Evolutionary conservation across 2,113 vertebrate species (phyloP).

Genomic region (human): DNA sequence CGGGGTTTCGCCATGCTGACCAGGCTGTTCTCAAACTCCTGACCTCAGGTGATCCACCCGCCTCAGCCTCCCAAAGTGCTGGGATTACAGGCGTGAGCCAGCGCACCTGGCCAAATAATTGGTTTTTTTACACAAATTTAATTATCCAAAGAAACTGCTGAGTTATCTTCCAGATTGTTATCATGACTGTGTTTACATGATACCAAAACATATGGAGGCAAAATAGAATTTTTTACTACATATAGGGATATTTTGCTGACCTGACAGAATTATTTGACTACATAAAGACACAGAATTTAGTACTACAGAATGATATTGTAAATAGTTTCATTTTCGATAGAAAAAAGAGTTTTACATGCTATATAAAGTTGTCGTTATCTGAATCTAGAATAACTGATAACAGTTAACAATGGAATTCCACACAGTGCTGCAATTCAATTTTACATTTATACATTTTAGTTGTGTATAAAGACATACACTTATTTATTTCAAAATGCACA

Average conservation of each 20-base stretch:
- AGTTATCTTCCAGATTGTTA: neutral
- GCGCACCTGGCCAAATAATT: no score
- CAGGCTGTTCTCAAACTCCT: no score
- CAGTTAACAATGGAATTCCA: neutral
- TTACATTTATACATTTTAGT: neutral
- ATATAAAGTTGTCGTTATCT: neutral
- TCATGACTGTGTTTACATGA: neutral
- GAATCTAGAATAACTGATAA: neutral
- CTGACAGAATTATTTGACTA: neutral
- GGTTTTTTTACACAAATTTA: neutral
- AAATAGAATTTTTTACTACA: neutral
- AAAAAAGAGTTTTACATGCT: neutral
- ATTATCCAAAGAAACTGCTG: neutral
- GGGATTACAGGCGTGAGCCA: no score
- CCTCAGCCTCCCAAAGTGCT: no score
- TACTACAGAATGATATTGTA: neutral
- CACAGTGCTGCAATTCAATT: neutral
- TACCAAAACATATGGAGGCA: neutral
- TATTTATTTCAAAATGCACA: neutral
- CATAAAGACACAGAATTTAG: neutral
- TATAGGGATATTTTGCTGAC: neutral
- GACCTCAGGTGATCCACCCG: no score
- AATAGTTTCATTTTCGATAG: neutral
- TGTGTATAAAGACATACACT: neutral
- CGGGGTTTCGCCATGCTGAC: no score